Percentiles rank a stretch among this genome's conserved stretches.
Evolutionary conservation across 2,113 vertebrate genomes (phyloP).

Genomic region (Percopsis transmontana): DNA sequence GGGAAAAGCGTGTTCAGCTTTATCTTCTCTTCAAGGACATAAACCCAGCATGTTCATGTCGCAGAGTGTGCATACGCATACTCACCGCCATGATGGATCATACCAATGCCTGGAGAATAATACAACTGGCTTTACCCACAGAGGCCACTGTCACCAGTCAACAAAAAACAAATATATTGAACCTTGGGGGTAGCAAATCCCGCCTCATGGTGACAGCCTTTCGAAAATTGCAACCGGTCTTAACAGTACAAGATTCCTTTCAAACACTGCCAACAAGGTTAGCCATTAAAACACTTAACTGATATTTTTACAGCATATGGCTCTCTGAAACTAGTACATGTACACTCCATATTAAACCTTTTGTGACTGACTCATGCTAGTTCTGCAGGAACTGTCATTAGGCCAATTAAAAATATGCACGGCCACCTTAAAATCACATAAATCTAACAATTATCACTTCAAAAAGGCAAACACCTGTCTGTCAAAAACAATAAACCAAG

Average conservation of each 20-base stretch:
- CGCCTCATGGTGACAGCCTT: slow-evolving; percentile 18
- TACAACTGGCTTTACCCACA: slow-evolving; percentile 50
- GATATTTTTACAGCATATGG: slow-evolving; percentile 17
- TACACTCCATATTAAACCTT: slow-evolving; percentile 19
- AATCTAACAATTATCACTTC: background rate
- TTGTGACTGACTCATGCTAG: slow-evolving; percentile 4
- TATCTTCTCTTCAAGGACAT: slow-evolving; percentile 39
- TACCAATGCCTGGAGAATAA: slow-evolving; percentile 39
- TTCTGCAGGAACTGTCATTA: background rate
- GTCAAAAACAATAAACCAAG: background rate
- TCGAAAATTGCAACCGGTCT: background rate
- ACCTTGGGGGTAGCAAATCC: slow-evolving; percentile 50
- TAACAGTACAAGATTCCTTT: slow-evolving; percentile 34
- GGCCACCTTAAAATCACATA: slow-evolving; percentile 17
- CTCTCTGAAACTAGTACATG: slow-evolving; percentile 36
- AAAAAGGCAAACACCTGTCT: too few relatives aligned
- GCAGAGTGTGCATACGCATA: slow-evolving; percentile 13
- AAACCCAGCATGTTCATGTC: slow-evolving; percentile 29
- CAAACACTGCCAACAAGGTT: slow-evolving; percentile 33
- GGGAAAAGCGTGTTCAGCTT: slow-evolving; percentile 16
- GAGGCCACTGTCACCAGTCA: slow-evolving; percentile 53
- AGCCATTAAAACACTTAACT: slow-evolving; percentile 35
- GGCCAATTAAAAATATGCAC: background rate
- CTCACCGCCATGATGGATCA: slow-evolving; percentile 56
- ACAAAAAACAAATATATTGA: slow-evolving; percentile 61